Conservation (phyloP, 1,140 invertebrate species). For the Saccostrea glomerata region DNA sequence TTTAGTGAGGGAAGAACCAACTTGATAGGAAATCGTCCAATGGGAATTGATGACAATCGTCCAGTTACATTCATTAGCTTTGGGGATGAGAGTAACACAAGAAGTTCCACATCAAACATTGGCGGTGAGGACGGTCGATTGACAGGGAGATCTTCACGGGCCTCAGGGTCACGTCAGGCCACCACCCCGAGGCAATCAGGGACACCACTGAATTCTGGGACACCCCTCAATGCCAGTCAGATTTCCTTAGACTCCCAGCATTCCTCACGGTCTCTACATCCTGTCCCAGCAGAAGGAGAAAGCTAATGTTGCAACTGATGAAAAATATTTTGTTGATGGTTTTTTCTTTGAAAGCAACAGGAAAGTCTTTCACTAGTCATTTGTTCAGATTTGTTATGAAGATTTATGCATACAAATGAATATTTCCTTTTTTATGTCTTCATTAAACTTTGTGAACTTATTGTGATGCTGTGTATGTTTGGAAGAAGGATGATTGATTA, state of each 20-base stretch:
- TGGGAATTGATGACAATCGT: conserved; percentile 53
- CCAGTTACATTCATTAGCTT: conserved; percentile 62
- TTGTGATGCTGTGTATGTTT: too few relatives aligned
- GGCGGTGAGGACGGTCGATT: conserved; percentile 56
- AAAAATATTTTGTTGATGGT: not conserved
- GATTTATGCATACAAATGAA: too few relatives aligned
- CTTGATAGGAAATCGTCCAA: conserved; percentile 60
- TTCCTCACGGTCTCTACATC: conserved; percentile 43
- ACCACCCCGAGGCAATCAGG: conserved; percentile 37
- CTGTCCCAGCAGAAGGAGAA: conserved; percentile 10
- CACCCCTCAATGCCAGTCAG: conserved; percentile 61
- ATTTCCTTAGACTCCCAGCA: conserved; percentile 60
- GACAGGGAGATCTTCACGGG: conserved; percentile 53
- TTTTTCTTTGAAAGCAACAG: not conserved
- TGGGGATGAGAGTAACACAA: conserved; percentile 53
- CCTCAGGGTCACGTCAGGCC: conserved; percentile 49
- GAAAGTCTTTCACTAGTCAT: conserved; percentile 20
- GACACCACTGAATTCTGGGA: conserved; percentile 47
- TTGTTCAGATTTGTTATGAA: too few relatives aligned
- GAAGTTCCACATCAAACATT: conserved; percentile 57
- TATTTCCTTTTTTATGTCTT: too few relatives aligned
- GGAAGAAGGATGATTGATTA: too few relatives aligned
- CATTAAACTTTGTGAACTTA: too few relatives aligned
- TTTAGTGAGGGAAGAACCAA: conserved; percentile 69
- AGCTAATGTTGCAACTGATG: not conserved